A percentile compares a stretch with the other conserved stretches of the same genome.
Evolutionary conservation across 2,888 invertebrate species (phyloP).

Genomic region (Microplitis deprimator): DNA sequence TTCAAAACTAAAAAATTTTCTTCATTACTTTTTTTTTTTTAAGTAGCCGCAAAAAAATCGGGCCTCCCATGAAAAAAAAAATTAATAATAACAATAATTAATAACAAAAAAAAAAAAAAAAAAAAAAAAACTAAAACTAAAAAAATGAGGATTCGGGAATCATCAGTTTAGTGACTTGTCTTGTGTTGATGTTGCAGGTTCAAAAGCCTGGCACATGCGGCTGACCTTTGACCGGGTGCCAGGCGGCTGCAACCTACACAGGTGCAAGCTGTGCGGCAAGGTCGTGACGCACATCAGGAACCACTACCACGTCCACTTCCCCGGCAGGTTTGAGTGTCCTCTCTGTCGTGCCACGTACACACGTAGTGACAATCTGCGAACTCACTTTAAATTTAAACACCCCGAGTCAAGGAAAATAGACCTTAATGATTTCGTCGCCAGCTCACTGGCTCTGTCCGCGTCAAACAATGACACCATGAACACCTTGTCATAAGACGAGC

Average conservation of each 20-base stretch:
- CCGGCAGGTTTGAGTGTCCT: slow-evolving; percentile 92
- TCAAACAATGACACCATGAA: slow-evolving; percentile 71
- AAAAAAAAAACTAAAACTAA: slow-evolving; percentile 49
- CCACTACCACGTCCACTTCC: slow-evolving; percentile 95
- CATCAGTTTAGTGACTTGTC: slow-evolving; percentile 71
- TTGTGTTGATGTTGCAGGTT: slow-evolving; percentile 85
- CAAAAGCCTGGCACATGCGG: slow-evolving; percentile 96
- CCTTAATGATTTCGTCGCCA: slow-evolving; percentile 76
- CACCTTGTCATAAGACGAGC: slow-evolving; percentile 74
- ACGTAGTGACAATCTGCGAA: slow-evolving; percentile 92
- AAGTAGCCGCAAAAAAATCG: neutral
- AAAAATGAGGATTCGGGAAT: slow-evolving; percentile 55
- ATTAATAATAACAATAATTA: neutral
- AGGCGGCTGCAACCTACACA: slow-evolving; percentile 93
- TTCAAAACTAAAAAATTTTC: too few species aligned
- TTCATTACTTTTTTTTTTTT: too few species aligned
- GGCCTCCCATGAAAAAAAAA: slow-evolving; percentile 11
- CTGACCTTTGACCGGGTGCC: slow-evolving; percentile 94
- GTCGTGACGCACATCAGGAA: slow-evolving; percentile 95
- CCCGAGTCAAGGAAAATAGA: slow-evolving; percentile 92
- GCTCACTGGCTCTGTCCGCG: slow-evolving; percentile 74
- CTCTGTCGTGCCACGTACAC: slow-evolving; percentile 93
- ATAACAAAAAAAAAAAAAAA: slow-evolving; percentile 13
- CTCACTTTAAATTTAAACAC: slow-evolving; percentile 94
- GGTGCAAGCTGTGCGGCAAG: slow-evolving; percentile 95